phyloP scores from a whole-genome alignment of 1,140 invertebrate species.

The Micrasema longulum region DNA sequence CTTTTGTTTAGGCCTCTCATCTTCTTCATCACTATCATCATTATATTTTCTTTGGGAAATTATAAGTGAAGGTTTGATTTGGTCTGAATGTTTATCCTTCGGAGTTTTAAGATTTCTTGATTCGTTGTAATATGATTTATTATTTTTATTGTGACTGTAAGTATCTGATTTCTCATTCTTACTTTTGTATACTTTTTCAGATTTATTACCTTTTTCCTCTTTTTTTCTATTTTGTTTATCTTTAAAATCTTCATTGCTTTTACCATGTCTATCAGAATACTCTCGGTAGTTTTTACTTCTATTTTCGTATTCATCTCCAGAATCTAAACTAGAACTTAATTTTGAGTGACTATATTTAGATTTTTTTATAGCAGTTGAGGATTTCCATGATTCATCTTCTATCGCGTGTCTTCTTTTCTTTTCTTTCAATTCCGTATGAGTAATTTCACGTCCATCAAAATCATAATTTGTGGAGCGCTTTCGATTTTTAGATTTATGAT shows the following conservation, averaged over 20 bases:
- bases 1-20: slow-evolving; percentile 43
- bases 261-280: slow-evolving; percentile 59
- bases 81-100: neutral
- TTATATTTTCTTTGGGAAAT: slow-evolving; percentile 20
- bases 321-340: no score
- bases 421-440: neutral
- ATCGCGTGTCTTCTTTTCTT: neutral
- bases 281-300: slow-evolving; percentile 41
- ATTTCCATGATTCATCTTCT: no score
- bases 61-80: neutral
- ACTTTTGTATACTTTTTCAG: neutral
- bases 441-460: slow-evolving; percentile 3
- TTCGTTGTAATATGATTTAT: neutral
- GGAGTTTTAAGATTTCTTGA: slow-evolving; percentile 2
- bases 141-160: neutral
- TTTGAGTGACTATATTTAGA: no score
- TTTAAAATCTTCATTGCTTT: slow-evolving; percentile 37
- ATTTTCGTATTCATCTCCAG: slow-evolving; percentile 3
- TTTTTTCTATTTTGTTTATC: neutral
- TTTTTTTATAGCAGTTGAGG: no score
- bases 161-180: slow-evolving; percentile 15
- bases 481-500: slow-evolving; percentile 54
- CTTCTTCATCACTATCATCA: slow-evolving; percentile 35
- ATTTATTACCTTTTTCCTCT: no score
- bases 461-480: neutral